These are phyloP conservation scores for Esperia sulphurella DNA, from an alignment of 2,888 invertebrate species.

Conservation along the genomic window DNA sequence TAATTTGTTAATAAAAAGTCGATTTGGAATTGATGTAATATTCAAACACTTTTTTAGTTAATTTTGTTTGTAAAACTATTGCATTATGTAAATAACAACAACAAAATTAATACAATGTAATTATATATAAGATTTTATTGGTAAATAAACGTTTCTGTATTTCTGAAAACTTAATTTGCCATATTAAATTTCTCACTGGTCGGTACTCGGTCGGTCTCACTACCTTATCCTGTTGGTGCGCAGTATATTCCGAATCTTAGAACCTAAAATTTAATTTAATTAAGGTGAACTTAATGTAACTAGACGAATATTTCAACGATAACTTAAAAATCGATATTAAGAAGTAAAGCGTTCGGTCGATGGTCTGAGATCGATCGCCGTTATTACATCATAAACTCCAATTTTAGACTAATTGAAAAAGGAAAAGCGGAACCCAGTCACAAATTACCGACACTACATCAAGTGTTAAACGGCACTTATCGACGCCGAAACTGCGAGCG, in stretches of 20 bases:
- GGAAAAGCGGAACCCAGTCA: constrained; percentile 62
- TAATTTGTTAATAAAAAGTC: no score
- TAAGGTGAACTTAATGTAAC: constrained; percentile 20
- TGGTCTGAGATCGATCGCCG: constrained; percentile 40
- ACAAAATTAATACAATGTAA: no score
- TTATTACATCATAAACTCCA: constrained; percentile 62
- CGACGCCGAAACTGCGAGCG: constrained; percentile 67
- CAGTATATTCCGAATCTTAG: neutral
- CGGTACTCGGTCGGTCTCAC: no score
- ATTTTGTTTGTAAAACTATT: no score
- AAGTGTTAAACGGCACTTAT: constrained; percentile 78
- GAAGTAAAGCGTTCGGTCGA: constrained; percentile 36
- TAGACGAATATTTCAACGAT: constrained; percentile 26
- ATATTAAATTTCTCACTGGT: no score
- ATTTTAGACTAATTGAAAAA: constrained; percentile 75
- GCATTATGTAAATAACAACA: no score
- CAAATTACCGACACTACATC: constrained; percentile 78
- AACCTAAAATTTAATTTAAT: constrained; percentile 22
- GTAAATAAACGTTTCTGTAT: no score
- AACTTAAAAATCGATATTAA: constrained; percentile 33
- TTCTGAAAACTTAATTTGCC: no score
- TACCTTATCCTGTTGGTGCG: no score
- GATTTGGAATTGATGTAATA: no score
- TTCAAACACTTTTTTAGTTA: no score
- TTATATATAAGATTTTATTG: no score